These are phyloP conservation scores for Sphaeridia pumilis DNA, from an alignment of 2,888 invertebrate species.

Conservation along the genomic window DNA sequence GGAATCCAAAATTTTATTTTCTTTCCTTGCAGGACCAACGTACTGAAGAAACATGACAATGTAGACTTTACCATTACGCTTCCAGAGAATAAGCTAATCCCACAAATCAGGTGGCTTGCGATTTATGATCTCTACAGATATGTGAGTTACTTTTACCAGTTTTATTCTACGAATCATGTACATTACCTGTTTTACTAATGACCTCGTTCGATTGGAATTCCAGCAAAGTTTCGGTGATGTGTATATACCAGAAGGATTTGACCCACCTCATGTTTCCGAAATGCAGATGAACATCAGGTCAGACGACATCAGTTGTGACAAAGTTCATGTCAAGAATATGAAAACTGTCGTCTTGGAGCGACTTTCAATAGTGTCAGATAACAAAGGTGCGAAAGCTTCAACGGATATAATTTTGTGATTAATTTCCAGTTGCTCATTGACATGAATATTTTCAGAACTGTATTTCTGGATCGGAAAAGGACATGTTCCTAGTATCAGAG, in stretches of 20 bases:
- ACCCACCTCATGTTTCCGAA: conserved; percentile 62
- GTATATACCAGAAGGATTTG: conserved; percentile 78
- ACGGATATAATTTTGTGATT: background rate
- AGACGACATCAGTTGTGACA: conserved; percentile 57
- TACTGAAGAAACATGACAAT: conserved; percentile 72
- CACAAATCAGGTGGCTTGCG: conserved; percentile 78
- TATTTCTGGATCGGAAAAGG: conserved; percentile 84
- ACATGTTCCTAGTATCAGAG: conserved; percentile 71
- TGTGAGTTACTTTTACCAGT: conserved; percentile 38
- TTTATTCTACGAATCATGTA: background rate
- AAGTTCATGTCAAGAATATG: conserved; percentile 65
- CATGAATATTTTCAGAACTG: conserved; percentile 44
- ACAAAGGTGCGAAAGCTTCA: conserved; percentile 17
- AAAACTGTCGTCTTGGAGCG: conserved; percentile 63
- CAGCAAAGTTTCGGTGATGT: conserved; percentile 78
- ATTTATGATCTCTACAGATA: conserved; percentile 75
- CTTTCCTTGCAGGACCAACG: conserved; percentile 57
- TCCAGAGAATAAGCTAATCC: conserved; percentile 74
- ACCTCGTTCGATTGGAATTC: background rate
- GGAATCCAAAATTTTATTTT: background rate
- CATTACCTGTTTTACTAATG: background rate
- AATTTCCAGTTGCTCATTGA: too few relatives aligned
- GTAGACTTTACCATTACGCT: conserved; percentile 68
- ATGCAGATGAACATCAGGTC: conserved; percentile 51
- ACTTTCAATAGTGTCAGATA: conserved; percentile 42